phyloP scores from a whole-genome alignment of 64 coral and sea anemone genomes.

The Montipora efflorescens region DNA sequence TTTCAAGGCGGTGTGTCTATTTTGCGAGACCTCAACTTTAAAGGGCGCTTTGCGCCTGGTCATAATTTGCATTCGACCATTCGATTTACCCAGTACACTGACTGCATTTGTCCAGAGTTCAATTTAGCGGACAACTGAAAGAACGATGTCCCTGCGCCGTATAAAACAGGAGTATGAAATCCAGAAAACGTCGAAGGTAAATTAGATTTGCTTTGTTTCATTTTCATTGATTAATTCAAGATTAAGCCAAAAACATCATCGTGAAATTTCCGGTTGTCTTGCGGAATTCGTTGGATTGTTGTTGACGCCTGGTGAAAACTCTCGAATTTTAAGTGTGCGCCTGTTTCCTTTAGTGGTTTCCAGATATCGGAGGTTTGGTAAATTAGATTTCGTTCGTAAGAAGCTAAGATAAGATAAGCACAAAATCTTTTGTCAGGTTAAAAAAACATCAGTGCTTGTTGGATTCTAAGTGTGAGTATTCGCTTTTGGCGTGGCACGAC shows the following conservation, averaged over 20 bases:
- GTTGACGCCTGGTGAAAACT: not conserved
- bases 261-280: not conserved
- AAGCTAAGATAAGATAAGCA: not conserved
- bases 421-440: not conserved
- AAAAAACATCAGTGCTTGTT: not conserved
- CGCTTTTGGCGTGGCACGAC: constrained; percentile 17
- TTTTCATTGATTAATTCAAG: not conserved
- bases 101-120: not conserved
- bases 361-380: not conserved
- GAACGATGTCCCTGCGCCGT: constrained; percentile 5
- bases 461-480: not conserved
- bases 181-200: constrained; percentile 26
- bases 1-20: not conserved
- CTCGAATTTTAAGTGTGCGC: not conserved
- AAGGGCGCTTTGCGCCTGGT: not conserved
- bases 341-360: not conserved
- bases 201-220: not conserved
- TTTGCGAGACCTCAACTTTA: not conserved
- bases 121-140: not conserved
- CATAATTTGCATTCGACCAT: not conserved
- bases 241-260: not conserved
- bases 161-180: not conserved
- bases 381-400: not conserved
- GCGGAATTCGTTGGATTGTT: not conserved
- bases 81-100: no score